These are phyloP conservation scores for Eupleurogrammus muticus DNA, from an alignment of 2,797 vertebrate species.

Conservation along the genomic window DNA sequence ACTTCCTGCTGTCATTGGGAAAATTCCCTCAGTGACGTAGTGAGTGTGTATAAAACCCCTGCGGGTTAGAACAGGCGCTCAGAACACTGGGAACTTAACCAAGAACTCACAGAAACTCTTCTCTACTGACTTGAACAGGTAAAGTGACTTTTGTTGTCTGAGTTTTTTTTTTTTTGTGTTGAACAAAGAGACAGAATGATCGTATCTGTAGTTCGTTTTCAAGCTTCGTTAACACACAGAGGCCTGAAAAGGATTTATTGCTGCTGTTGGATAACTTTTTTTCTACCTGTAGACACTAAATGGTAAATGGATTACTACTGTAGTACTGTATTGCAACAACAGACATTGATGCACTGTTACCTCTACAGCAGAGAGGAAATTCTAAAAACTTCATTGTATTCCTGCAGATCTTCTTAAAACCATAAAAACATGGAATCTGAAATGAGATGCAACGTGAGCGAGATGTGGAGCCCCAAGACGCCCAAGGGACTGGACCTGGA, in stretches of 20 bases:
- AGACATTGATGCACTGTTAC: background rate
- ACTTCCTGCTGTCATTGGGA: slow-evolving; percentile 43
- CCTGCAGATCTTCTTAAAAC: slow-evolving; percentile 34
- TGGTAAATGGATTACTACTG: too few species aligned
- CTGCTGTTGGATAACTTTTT: background rate
- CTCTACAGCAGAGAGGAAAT: background rate
- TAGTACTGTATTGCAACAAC: background rate
- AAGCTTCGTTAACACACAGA: background rate
- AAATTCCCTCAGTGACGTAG: background rate
- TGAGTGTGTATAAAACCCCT: slow-evolving; percentile 12
- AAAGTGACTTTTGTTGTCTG: slow-evolving; percentile 5
- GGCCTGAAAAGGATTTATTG: background rate
- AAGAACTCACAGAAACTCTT: slow-evolving; percentile 3
- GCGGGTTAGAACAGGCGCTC: background rate
- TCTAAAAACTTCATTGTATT: background rate
- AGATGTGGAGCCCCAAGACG: slow-evolving; percentile 43
- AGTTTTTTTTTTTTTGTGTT: background rate
- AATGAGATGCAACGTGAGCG: slow-evolving; percentile 26
- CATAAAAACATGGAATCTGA: slow-evolving; percentile 55
- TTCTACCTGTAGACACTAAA: too few species aligned
- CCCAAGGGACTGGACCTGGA: slow-evolving; percentile 61
- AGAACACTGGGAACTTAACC: slow-evolving; percentile 29
- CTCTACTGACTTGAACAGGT: slow-evolving; percentile 51
- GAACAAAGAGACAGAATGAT: background rate
- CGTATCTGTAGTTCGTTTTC: background rate